Base-by-base conservation (phyloP, 2,113 vertebrate genomes). In the Leucosticte australis region DNA sequence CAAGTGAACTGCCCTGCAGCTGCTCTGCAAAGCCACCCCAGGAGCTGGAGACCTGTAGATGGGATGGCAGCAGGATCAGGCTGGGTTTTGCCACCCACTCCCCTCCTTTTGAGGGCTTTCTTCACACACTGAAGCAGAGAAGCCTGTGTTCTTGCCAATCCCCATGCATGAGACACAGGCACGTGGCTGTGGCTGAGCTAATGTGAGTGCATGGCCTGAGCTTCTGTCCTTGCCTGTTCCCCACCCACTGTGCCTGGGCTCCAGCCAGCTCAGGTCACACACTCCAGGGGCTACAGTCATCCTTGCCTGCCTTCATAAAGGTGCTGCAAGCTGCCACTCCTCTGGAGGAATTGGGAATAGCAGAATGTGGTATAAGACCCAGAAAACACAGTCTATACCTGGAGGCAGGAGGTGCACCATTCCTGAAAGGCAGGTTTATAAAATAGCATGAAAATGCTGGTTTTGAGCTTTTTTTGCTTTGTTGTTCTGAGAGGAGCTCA, bases 161-260 rank as follows among this genome's bases (percentile, higher is more conserved):
- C 5, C 15, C 37, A 6, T 11, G 27, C 64, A 24, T 11, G 44
- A 49, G 19, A 6, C 20, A 6, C 0, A 1, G 50, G 26, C 26
- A 16, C 11, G 10, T 4, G 5, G 42, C 9, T 21, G 1, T 17
- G 44, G 21, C 33, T 62, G 60, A 74, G 56, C 13, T 47, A 17
- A 17, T 0, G 1, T 63, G 64, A 59, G 46, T 0, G 0, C 44
- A 7, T 11, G 3, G 7, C 27, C 13, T 11, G 39, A 3, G 7
- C 10, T 26, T 3, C 44, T 1, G 13, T 23, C 3, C 2, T 31
- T 4, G 3, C 23, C 50, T 79, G 7, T 2, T 76, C 50, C 35
- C 76, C 44, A 13, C 30, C 56, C 35, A 9, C 11, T 20, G 57
- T 76, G 53, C 15, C 35, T 82, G 1, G 1, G 42, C 37, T 77